These are phyloP conservation scores for Rhynchophorus ferrugineus DNA, from an alignment of 1,140 invertebrate genomes.

Conservation along the genomic window DNA sequence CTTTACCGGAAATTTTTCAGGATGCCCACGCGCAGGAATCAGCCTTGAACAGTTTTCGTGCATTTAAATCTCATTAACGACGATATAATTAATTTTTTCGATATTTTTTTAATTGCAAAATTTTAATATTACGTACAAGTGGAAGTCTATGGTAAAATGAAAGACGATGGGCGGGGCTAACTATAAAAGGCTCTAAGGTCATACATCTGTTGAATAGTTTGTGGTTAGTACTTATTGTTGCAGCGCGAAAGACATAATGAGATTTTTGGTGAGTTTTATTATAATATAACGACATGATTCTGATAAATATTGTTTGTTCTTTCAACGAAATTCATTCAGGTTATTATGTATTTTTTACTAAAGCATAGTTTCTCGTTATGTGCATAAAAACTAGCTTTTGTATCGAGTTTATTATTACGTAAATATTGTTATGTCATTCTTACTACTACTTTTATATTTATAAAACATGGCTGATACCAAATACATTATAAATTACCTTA, in stretches of 20 bases:
- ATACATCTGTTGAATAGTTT: slow-evolving; percentile 25
- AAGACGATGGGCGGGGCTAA: slow-evolving; percentile 23
- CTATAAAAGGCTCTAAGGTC: slow-evolving; percentile 30
- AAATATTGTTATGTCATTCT: too few species aligned
- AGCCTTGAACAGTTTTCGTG: not conserved
- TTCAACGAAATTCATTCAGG: not conserved
- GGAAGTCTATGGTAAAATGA: slow-evolving; percentile 15
- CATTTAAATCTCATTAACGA: slow-evolving; percentile 1
- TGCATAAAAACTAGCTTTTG: too few species aligned
- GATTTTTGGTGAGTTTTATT: slow-evolving; percentile 23
- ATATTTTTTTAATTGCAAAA: slow-evolving; percentile 5
- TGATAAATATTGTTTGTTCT: not conserved
- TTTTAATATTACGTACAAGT: slow-evolving; percentile 1
- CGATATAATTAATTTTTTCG: slow-evolving; percentile 1
- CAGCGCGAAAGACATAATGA: slow-evolving; percentile 26
- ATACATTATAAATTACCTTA: too few species aligned
- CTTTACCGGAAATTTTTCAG: not conserved
- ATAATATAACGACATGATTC: not conserved
- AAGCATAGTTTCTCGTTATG: too few species aligned
- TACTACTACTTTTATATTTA: too few species aligned
- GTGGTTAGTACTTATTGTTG: slow-evolving; percentile 30
- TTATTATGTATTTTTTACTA: too few species aligned
- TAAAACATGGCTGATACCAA: too few species aligned
- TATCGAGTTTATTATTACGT: too few species aligned
- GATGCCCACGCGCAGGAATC: not conserved